Evolutionary conservation across 2,113 vertebrate species (phyloP).

Genomic region (Leucosticte australis): DNA sequence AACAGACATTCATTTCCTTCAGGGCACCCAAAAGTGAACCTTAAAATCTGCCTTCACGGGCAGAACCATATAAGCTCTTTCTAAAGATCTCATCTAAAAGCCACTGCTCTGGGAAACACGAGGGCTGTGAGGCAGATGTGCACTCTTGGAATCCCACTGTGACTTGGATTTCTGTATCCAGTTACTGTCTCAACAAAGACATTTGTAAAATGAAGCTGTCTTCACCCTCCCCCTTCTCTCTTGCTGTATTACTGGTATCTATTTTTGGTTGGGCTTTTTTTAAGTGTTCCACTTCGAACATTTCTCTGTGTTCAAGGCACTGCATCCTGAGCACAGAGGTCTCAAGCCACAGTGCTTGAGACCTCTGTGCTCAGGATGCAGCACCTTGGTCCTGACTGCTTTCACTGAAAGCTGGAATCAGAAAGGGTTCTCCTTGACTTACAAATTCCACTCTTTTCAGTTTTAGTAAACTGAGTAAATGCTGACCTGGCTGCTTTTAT

Average conservation of each 20-base stretch:
- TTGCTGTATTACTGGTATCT: slow-evolving; percentile 34
- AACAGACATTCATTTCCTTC: neutral
- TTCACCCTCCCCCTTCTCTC: slow-evolving; percentile 43
- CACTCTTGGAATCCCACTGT: slow-evolving; percentile 22
- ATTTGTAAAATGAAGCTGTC: slow-evolving; percentile 50
- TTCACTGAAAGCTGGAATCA: neutral
- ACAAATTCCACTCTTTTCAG: neutral
- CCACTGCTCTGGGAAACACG: neutral
- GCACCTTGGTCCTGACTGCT: rapidly evolving
- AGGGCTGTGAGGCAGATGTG: slow-evolving; percentile 55
- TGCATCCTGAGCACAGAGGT: too few species aligned
- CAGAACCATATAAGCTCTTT: neutral
- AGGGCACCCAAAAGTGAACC: neutral
- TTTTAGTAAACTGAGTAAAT: neutral
- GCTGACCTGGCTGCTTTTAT: neutral
- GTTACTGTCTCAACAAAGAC: slow-evolving; percentile 60
- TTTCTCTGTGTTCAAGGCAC: neutral
- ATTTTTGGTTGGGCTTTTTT: slow-evolving; percentile 32
- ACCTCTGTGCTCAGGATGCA: neutral
- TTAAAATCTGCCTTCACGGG: neutral
- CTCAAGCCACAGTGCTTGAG: neutral
- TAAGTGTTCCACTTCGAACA: neutral
- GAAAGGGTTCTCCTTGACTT: neutral
- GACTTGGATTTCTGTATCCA: slow-evolving; percentile 52
- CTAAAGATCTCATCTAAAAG: neutral